Base-by-base conservation (phyloP, 2,888 invertebrate species). In the Cancer borealis region DNA sequence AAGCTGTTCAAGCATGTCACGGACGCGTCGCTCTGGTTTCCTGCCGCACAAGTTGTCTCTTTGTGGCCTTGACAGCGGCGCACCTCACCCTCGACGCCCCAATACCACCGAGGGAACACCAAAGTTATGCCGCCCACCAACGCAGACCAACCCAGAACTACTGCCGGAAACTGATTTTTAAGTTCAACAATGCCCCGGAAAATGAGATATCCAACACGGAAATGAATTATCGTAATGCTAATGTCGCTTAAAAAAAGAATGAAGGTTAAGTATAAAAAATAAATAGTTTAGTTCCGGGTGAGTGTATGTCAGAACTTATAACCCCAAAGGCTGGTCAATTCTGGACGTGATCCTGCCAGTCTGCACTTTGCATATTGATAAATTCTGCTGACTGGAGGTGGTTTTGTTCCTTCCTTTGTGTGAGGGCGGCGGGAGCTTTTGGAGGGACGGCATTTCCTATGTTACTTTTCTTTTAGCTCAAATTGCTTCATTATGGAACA, bases 321-420 rank as follows among this genome's bases (percentile, higher is more conserved):
- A 79, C 30, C 79, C 30, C 30, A 10, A 6, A 79, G 79, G 79
- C 30, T 12, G 26, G 79, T 79, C 30, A 79, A 79, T 26, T 79
- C 30, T 30, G 79, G 30, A 79, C 79, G 30, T 8, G 79, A 79
- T 79, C 79, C 14, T 79, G 30, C 79, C 30, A 79, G 30, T 79
- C 79, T 79, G 79, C 73, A 73, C 79, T 79, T 79, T 79, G 79
- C 79, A 79, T 79, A 79, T 79, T 26, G 79, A 79, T 79, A 10
- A 79, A 30, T 79, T 26, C 79, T 12, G n/a, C 5, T 0, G 79
- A 26, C 79, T 79, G 3, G 30, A 79, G 79, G 79, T 30, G 79
- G 26, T 30, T 79, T 26, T 30, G 79, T 26, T 26, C 30, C 30
- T 30, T 6, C 12, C 30, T 30, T 10, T 79, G 79, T 79, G 26